Conservation (phyloP, 1,140 invertebrate species). For the Apis dorsata region DNA sequence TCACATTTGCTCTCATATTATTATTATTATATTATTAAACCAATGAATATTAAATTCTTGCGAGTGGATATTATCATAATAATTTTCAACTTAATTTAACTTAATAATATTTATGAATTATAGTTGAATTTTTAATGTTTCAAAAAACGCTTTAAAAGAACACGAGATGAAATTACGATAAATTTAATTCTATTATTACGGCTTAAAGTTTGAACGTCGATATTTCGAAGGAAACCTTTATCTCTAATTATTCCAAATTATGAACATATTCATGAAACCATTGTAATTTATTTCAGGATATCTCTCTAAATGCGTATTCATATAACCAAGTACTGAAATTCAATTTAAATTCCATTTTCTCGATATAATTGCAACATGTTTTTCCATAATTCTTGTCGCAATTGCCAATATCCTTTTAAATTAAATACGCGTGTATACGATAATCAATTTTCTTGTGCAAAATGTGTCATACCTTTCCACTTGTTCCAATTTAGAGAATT, state of each 20-base stretch:
- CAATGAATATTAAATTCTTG: too few relatives aligned
- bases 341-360: not conserved
- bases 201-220: too few relatives aligned
- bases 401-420: not conserved
- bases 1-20: too few relatives aligned
- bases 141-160: not conserved
- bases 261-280: not conserved
- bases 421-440: not conserved
- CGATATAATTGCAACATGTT: not conserved
- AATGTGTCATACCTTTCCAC: slow-evolving; percentile 15
- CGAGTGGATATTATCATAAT: too few relatives aligned
- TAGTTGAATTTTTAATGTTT: not conserved
- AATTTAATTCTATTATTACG: not conserved
- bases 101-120: not conserved
- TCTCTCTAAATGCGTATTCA: not conserved
- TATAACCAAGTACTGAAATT: not conserved
- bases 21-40: too few relatives aligned
- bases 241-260: not conserved
- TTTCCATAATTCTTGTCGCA: not conserved
- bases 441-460: not conserved
- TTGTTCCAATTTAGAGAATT: slow-evolving; percentile 23
- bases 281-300: not conserved
- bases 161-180: not conserved
- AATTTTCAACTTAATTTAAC: not conserved
- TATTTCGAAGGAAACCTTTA: not conserved